Evolutionary conservation across 2,888 invertebrate species (phyloP).

Genomic region (Aspidiotus rigidus): DNA sequence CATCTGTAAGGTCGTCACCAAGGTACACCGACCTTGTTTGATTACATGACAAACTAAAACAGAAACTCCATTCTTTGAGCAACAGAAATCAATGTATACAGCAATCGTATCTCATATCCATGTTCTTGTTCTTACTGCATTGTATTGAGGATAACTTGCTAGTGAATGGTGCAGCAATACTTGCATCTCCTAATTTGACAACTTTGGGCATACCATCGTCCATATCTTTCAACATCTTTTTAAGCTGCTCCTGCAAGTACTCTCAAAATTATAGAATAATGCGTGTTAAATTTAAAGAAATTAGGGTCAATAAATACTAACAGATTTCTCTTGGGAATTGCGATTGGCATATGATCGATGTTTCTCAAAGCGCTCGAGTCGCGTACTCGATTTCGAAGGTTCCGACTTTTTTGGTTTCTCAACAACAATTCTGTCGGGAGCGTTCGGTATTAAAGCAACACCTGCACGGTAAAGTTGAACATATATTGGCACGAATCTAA

Average conservation of each 20-base stretch:
- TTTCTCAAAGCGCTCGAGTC: constrained; percentile 14
- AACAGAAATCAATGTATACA: constrained; percentile 34
- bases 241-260: constrained; percentile 45
- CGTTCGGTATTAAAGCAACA: constrained; percentile 40
- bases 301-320: background rate
- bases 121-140: constrained; percentile 67
- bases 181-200: constrained; percentile 95
- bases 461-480: background rate
- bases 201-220: constrained; percentile 77
- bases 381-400: background rate
- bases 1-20: constrained; percentile 99
- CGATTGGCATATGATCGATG: constrained; percentile 9
- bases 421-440: constrained; percentile 53
- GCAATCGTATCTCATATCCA: too few relatives aligned
- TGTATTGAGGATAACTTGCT: constrained; percentile 91
- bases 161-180: constrained; percentile 98
- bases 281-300: too few relatives aligned
- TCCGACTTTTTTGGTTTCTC: constrained; percentile 41
- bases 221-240: constrained; percentile 69
- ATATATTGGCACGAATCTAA: too few relatives aligned
- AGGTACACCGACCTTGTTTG: constrained; percentile 96
- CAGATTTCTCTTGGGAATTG: constrained; percentile 31
- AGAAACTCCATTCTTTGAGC: constrained; percentile 40
- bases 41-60: constrained; percentile 91
- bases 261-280: too few relatives aligned